A percentile compares a stretch with the other conserved stretches of the same genome.
Evolutionary conservation across 1,140 invertebrate species (phyloP).

Genomic region (Aphis craccivora): DNA sequence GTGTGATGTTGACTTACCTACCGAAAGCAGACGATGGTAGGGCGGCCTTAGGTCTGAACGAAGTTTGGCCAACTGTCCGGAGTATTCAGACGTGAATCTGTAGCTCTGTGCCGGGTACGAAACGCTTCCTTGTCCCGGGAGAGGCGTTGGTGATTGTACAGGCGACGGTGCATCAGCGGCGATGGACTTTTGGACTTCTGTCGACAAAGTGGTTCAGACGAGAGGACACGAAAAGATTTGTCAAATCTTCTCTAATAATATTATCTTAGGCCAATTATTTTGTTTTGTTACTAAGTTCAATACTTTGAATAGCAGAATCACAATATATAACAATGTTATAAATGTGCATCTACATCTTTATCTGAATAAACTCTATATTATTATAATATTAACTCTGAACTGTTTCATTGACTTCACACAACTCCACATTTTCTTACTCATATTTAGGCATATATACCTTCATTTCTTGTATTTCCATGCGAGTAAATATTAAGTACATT

Average conservation of each 20-base stretch:
- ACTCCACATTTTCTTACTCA: slow-evolving; percentile 15
- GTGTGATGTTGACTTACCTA: neutral
- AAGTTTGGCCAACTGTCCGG: neutral
- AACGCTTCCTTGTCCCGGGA: neutral
- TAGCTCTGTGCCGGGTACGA: neutral
- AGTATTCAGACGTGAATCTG: neutral
- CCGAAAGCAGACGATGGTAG: neutral
- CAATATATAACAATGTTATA: slow-evolving; percentile 34
- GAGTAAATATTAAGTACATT: slow-evolving; percentile 96
- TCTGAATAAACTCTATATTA: too few relatives aligned
- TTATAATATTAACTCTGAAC: too few relatives aligned
- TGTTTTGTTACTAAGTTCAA: slow-evolving; percentile 25
- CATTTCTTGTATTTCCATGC: slow-evolving; percentile 90
- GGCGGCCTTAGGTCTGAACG: neutral
- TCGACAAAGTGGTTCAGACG: neutral
- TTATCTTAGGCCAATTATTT: slow-evolving; percentile 40
- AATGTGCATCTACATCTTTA: slow-evolving; percentile 7
- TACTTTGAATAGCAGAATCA: slow-evolving; percentile 31
- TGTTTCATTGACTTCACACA: neutral
- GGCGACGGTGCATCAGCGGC: neutral
- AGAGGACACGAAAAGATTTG: too few relatives aligned
- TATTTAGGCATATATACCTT: slow-evolving; percentile 54
- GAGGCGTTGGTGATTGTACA: neutral
- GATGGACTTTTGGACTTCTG: neutral
- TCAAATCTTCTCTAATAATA: slow-evolving; percentile 5